Evolutionary conservation across 37 sponge, comb jelly and placozoan genomes (phyloP).

Genomic region (Ianthella basta): DNA sequence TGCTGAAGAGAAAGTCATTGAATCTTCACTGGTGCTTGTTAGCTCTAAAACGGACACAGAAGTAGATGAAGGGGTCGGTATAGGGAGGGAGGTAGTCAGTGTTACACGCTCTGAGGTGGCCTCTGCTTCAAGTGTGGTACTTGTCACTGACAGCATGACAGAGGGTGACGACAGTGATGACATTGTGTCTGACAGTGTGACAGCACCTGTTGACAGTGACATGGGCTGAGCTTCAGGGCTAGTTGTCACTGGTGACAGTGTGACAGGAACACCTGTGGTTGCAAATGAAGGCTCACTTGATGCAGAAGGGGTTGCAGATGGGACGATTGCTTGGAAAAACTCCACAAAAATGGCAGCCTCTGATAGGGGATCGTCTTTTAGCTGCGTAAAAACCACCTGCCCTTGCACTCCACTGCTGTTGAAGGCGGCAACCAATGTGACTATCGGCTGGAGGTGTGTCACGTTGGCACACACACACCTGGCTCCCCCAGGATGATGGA

Average conservation of each 20-base stretch:
- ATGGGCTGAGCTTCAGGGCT: background rate
- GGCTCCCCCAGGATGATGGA: constrained; percentile 32
- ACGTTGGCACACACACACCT: constrained; percentile 65
- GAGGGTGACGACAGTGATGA: background rate
- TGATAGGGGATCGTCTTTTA: constrained; percentile 61
- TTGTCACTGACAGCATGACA: background rate
- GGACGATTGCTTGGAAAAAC: background rate
- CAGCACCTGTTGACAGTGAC: background rate
- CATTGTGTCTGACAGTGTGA: background rate
- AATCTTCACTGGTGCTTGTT: too few relatives aligned
- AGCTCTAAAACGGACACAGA: background rate
- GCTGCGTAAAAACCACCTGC: constrained; percentile 54
- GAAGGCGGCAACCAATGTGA: constrained; percentile 21
- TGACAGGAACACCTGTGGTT: background rate
- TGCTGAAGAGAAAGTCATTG: too few relatives aligned
- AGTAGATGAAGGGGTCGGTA: background rate
- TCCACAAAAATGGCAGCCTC: constrained; percentile 53
- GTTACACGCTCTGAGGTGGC: background rate
- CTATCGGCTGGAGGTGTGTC: background rate
- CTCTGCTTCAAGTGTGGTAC: background rate
- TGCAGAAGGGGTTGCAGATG: background rate
- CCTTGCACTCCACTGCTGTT: constrained; percentile 30
- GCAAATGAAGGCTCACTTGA: background rate
- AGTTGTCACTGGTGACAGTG: background rate
- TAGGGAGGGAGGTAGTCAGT: background rate